Conservation (phyloP, 2,888 invertebrate species). For the Tetragnatha montana region DNA sequence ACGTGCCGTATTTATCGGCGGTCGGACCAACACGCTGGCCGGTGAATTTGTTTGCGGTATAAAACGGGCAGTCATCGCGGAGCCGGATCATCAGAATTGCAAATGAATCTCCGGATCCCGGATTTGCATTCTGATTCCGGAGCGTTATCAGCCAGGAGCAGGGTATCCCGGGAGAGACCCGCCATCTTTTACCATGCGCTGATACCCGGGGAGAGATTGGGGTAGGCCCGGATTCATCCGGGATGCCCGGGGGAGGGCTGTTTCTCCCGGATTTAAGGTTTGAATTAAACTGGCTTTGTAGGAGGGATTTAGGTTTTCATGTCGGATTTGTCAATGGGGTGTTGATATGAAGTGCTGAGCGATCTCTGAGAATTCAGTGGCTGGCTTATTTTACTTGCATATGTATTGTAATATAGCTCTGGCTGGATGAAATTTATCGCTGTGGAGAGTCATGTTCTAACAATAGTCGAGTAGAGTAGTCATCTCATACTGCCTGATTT, state of each 20-base stretch:
- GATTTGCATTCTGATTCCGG: conserved; percentile 64
- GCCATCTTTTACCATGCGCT: conserved; percentile 50
- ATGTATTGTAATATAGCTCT: no score
- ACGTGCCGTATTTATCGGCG: conserved; percentile 54
- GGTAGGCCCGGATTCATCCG: background rate
- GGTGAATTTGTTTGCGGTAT: background rate
- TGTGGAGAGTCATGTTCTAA: no score
- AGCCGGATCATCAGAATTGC: conserved; percentile 47
- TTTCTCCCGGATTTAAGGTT: conserved; percentile 2
- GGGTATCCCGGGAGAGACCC: conserved; percentile 7
- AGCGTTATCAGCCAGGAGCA: conserved; percentile 49
- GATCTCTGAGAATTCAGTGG: background rate
- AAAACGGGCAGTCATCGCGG: conserved; percentile 22
- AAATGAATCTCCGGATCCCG: conserved; percentile 51
- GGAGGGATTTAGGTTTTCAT: background rate
- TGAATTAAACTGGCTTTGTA: background rate
- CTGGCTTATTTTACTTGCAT: background rate
- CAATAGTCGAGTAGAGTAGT: no score
- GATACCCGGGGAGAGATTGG: background rate
- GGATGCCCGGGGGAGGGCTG: background rate
- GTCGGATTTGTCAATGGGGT: background rate
- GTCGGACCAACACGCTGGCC: conserved; percentile 25
- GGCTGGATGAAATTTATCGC: no score
- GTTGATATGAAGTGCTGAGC: background rate
- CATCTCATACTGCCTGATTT: no score